Percentiles rank a stretch among this genome's conserved stretches.
phyloP scores from a whole-genome alignment of 2,113 vertebrate genomes.

The Ptychochromis oligacanthus region DNA sequence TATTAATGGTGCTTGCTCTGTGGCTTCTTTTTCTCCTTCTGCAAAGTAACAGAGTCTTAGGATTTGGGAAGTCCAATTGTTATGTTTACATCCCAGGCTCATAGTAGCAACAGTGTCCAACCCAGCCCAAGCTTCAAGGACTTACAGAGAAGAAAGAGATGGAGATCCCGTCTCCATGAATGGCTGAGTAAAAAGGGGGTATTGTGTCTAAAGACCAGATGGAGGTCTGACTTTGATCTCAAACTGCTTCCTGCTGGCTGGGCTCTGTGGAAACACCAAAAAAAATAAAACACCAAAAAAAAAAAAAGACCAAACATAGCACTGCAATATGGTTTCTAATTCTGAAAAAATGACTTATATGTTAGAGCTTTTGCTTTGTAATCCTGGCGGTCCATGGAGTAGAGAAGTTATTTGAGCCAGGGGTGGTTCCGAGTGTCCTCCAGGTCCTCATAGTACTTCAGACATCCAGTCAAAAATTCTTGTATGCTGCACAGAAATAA shows the following conservation, averaged over 20 bases:
- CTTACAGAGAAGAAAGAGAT: too few relatives aligned
- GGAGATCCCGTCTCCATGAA: too few relatives aligned
- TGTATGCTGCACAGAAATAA: background rate
- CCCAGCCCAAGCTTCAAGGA: too few relatives aligned
- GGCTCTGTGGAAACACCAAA: too few relatives aligned
- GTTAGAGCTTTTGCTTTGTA: too few relatives aligned
- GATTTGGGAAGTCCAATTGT: accelerated
- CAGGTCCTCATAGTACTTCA: background rate
- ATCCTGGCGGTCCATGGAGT: too few relatives aligned
- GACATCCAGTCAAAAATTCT: background rate
- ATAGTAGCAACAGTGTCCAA: background rate
- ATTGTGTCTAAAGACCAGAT: background rate
- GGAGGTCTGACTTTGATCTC: background rate
- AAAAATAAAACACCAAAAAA: background rate
- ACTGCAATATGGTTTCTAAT: background rate
- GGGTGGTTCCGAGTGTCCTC: background rate
- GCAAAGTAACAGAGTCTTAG: too few relatives aligned
- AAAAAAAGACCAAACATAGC: background rate
- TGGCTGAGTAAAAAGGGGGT: background rate
- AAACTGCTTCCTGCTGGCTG: background rate
- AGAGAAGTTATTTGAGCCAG: background rate
- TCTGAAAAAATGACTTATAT: too few relatives aligned
- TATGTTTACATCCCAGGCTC: background rate
- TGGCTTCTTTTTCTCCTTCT: too few relatives aligned
- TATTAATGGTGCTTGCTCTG: too few relatives aligned